phyloP scores from a whole-genome alignment of 2,797 vertebrate genomes.

The Sebastes glaucus region DNA sequence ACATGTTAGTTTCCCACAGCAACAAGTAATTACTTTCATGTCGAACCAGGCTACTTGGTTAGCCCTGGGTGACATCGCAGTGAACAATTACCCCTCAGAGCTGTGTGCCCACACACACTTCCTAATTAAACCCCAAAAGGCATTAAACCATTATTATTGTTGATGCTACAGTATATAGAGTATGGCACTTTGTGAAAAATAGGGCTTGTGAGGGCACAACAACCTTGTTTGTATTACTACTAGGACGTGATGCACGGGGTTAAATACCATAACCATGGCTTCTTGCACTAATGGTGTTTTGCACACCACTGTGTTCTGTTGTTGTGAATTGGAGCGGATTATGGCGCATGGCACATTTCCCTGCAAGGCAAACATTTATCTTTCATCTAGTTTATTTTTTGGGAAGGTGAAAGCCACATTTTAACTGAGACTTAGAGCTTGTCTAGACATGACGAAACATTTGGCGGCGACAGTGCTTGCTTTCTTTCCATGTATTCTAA shows the following conservation, averaged over 20 bases:
- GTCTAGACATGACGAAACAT: background rate
- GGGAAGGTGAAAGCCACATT: background rate
- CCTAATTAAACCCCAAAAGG: background rate
- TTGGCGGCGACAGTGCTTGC: background rate
- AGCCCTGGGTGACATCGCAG: constrained; percentile 9
- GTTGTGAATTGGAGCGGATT: background rate
- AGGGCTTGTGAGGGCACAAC: background rate
- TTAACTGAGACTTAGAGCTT: background rate
- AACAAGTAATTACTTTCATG: constrained; percentile 45
- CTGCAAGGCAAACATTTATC: background rate
- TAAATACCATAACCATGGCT: background rate
- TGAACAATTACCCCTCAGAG: constrained; percentile 32
- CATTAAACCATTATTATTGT: constrained; percentile 13
- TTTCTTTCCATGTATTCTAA: background rate
- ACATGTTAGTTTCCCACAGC: constrained; percentile 28
- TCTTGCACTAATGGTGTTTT: background rate
- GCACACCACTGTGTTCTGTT: background rate
- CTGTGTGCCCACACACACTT: background rate
- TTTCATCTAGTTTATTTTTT: background rate
- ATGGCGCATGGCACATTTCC: background rate
- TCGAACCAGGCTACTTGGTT: constrained; percentile 28
- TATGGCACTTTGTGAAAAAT: background rate
- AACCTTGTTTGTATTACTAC: background rate
- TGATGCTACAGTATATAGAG: background rate
- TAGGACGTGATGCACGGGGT: background rate